Base-by-base conservation (phyloP, 92 coral and sea anemone species). In the Palythoa grandis region DNA sequence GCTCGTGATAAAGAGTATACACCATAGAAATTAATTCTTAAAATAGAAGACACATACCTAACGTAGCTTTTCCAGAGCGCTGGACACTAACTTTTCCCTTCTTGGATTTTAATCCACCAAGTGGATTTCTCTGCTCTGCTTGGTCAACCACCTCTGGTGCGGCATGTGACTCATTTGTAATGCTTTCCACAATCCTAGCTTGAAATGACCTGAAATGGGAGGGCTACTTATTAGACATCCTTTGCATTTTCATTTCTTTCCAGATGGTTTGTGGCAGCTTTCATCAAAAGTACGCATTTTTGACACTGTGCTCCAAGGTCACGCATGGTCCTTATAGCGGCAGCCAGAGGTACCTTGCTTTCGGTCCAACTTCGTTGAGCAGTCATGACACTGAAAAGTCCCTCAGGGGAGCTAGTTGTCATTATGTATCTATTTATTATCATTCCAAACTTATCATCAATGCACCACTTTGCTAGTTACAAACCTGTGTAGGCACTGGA, bases 51-150 rank as follows among this genome's bases (percentile, higher is more conserved):
- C 12, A 78, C 92, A 88, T 84, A 96, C 98, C 74, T 37, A 88
- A 76, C 52, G 88, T 74, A 16, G 92, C 95, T 87, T 78, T 89
- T 63, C 98, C 92, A 16, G 91, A 88, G 19, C 98, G 92, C 68
- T 90, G 87, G 2, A 89, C 93, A 20, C 95, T 94, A 82, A 96
- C 94, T 37, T 79, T 88, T 72, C 93, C 94, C 75, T 91, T 96
- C 93, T 90, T 96, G 6, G 89, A 71, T 89, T 91, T 94, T 39
- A 96, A 89, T 5, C 95, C 95, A 29, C 93, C 98, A 58, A 96
- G 86, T 5, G 96, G 86, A 24, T 79, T 92, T 65, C 98, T 91
- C 74, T 88, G 91, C 43, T 87, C 94, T 66, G 65, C 74, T 52
- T 85, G 76, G 4, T 91, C 87, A 56, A 7, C 19, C 72, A 52